Evolutionary conservation across 1,140 invertebrate species (phyloP), one percentile per base, ranked within the genome.

Genomic region (Asobara japonica): DNA sequence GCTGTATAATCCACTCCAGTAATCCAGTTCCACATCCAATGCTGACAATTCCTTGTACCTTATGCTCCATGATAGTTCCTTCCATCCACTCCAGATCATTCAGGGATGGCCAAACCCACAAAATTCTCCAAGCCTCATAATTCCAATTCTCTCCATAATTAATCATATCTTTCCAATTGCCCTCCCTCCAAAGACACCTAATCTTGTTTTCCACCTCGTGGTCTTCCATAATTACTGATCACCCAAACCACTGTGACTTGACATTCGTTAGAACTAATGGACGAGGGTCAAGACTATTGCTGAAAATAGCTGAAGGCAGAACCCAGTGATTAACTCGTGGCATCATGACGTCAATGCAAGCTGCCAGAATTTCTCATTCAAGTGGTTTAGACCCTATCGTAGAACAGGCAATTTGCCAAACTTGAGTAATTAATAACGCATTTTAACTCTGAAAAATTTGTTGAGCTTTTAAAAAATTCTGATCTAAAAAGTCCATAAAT

Each of bases 21-120:
- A 91, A 79, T 56, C 90, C 90, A 75, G 87, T 87, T 10, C 90
- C 90, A 76, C 90, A 90, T n/a, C 90, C 90, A 56, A 91, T 80
- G 27, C 89, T 90, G 13, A 84, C 77, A 60, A 90, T 78, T 25
- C 86, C 86, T n/a, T 72, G 61, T 27, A 86, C 71, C 61, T 74
- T 73, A 56, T 79, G 72, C 22, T 82, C 70, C 22, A 72, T 27
- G 7, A 87, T 72, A 29, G 82, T 61, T 25, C 79, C 65, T 76
- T 83, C 80, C 11, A 85, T 87, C 83, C 84, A 89, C 76, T 76
- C 22, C 29, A 92, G 79, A 76, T 90, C 88, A 29, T 80, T 75
- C 29, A 86, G 73, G 27, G 84, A 88, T 0, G 90, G 91, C 85
- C 90, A 86, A 13, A 89, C 83, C 91, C 91, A 92, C n/a, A 91